Conservation (phyloP, 2,113 vertebrate species). For the Hymenochirus boettgeri region DNA sequence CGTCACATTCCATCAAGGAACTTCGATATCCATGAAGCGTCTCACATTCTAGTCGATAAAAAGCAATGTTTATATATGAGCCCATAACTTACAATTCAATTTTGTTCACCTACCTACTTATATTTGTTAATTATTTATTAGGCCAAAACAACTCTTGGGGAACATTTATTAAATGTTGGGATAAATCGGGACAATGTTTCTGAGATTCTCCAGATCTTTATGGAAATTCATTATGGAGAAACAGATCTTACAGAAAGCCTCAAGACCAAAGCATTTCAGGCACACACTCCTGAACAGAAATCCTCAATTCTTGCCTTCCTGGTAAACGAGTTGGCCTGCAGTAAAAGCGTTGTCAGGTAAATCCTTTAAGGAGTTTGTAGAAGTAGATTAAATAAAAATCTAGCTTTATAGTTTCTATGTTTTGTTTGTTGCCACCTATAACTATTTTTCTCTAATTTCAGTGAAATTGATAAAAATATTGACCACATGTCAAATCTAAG, state of each 20-base stretch:
- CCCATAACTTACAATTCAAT: too few species aligned
- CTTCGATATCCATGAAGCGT: too few species aligned
- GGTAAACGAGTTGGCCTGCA: conserved; percentile 88
- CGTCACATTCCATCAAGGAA: too few species aligned
- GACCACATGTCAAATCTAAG: conserved; percentile 93
- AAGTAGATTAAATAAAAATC: too few species aligned
- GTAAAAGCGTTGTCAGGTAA: conserved; percentile 89
- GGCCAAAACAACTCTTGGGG: conserved; percentile 86
- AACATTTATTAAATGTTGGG: conserved; percentile 80
- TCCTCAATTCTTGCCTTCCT: conserved; percentile 83
- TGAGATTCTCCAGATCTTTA: conserved; percentile 90
- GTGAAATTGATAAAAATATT: conserved; percentile 96
- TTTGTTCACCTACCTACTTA: too few species aligned
- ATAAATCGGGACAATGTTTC: conserved; percentile 89
- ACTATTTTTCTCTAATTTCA: conserved; percentile 49
- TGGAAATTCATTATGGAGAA: conserved; percentile 83
- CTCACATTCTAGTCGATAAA: too few species aligned
- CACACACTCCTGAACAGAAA: conserved; percentile 84
- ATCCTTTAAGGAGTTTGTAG: conserved; percentile 8
- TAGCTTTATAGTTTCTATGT: too few species aligned
- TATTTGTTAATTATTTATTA: conserved; percentile 46
- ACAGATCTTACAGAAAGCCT: conserved; percentile 80
- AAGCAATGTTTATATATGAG: too few species aligned
- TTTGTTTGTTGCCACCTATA: neutral
- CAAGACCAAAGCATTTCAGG: conserved; percentile 89